These are phyloP conservation scores for Drosophila ezoana DNA, from an alignment of 2,888 invertebrate genomes.

Conservation along the genomic window DNA sequence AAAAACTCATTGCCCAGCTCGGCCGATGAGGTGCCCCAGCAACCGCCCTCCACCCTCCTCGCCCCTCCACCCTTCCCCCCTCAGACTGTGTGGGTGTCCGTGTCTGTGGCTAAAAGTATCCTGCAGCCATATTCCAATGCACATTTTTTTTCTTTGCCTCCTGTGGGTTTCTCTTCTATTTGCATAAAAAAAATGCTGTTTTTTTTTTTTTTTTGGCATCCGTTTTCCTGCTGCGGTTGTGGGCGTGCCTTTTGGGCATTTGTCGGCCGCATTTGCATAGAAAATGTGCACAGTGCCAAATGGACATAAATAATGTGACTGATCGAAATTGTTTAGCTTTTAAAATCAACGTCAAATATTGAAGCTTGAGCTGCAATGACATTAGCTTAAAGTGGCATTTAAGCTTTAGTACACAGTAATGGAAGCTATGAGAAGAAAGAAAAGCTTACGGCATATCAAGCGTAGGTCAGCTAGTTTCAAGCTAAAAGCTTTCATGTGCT, in stretches of 20 bases:
- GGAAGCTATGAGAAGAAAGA: background rate
- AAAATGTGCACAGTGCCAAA: conserved; percentile 56
- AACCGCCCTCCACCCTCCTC: background rate
- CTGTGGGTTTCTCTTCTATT: conserved; percentile 46
- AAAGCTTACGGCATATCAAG: background rate
- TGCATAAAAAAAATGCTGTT: conserved; percentile 59
- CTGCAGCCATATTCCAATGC: conserved; percentile 74
- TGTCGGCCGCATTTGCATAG: conserved; percentile 57
- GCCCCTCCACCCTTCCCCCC: background rate
- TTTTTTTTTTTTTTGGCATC: conserved; percentile 45
- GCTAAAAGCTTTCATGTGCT: background rate
- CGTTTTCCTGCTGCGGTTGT: conserved; percentile 64
- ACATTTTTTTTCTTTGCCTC: conserved; percentile 13
- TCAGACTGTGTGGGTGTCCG: conserved; percentile 9
- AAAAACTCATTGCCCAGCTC: conserved; percentile 78
- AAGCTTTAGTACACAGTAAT: background rate
- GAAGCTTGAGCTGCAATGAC: conserved; percentile 13
- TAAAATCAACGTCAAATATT: conserved; percentile 14
- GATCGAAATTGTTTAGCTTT: conserved; percentile 64
- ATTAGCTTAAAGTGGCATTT: background rate
- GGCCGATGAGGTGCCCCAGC: conserved; percentile 13
- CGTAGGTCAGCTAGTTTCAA: background rate
- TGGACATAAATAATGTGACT: conserved; percentile 75
- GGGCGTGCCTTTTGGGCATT: conserved; percentile 59
- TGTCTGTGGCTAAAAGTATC: conserved; percentile 64